phyloP scores from a whole-genome alignment of 1,140 invertebrate genomes.

The Calephelis virginiensis region DNA sequence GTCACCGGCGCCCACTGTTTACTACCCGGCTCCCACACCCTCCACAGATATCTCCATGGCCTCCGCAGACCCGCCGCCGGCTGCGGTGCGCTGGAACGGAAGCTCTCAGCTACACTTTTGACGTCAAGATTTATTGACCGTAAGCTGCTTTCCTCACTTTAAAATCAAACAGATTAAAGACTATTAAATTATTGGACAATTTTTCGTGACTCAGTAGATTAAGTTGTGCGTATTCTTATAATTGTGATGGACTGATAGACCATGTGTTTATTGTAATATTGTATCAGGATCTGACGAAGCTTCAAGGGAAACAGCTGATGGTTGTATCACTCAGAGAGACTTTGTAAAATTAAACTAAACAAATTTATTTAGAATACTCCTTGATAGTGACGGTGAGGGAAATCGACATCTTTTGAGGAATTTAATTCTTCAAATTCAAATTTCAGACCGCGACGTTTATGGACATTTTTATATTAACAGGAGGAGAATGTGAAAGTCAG shows the following conservation, averaged over 20 bases:
- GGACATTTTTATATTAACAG: too few species aligned
- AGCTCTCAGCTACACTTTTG: slow-evolving; percentile 44
- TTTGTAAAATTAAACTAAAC: too few species aligned
- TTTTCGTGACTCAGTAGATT: slow-evolving; percentile 13
- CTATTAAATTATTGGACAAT: slow-evolving; percentile 22
- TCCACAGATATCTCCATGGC: slow-evolving; percentile 43
- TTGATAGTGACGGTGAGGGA: too few species aligned
- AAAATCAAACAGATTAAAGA: slow-evolving; percentile 24
- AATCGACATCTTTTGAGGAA: too few species aligned
- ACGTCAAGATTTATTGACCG: slow-evolving; percentile 25
- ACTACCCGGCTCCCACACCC: slow-evolving; percentile 57
- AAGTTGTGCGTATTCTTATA: slow-evolving; percentile 3
- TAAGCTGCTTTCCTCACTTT: slow-evolving; percentile 21
- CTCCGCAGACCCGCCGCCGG: slow-evolving; percentile 35
- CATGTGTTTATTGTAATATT: slow-evolving; percentile 26
- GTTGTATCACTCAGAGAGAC: too few species aligned
- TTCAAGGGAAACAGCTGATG: too few species aligned
- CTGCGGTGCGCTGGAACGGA: slow-evolving; percentile 43
- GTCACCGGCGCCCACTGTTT: slow-evolving; percentile 52
- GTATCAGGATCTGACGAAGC: neutral
- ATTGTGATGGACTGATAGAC: slow-evolving; percentile 16
- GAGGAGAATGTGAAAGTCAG: too few species aligned
- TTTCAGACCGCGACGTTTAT: too few species aligned
- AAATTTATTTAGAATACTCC: too few species aligned
- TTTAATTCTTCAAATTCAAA: too few species aligned